These are phyloP conservation scores for Propsilocerus akamusi DNA, from an alignment of 1,140 invertebrate genomes.

Conservation along the genomic window DNA sequence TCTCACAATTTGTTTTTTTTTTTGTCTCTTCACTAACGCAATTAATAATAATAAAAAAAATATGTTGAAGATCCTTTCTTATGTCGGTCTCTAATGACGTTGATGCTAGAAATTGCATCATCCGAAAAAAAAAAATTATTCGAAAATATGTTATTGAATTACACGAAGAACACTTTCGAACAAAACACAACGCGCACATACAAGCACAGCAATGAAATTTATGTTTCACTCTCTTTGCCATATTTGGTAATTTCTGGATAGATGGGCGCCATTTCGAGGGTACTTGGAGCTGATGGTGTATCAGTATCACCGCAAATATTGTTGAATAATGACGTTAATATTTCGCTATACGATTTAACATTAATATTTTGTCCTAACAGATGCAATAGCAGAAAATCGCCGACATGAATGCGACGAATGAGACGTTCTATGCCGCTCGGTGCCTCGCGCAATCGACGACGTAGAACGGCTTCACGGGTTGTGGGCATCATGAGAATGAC, in stretches of 20 bases:
- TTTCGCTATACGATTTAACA: slow-evolving; percentile 54
- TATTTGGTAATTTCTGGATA: slow-evolving; percentile 59
- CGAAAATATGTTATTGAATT: no score
- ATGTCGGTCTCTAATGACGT: no score
- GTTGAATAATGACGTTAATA: slow-evolving; percentile 41
- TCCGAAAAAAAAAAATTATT: no score
- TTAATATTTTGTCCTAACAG: slow-evolving; percentile 72
- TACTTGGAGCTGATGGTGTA: slow-evolving; percentile 64
- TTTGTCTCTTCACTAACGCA: no score
- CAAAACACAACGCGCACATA: no score
- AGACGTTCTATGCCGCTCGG: slow-evolving; percentile 48
- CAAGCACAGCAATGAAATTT: no score
- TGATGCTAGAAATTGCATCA: no score
- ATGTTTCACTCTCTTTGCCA: slow-evolving; percentile 64
- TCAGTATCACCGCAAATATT: slow-evolving; percentile 40
- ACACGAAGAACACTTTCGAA: no score
- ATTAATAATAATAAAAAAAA: no score
- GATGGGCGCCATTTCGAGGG: slow-evolving; percentile 64
- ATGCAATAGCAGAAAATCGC: slow-evolving; percentile 67
- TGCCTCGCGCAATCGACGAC: slow-evolving; percentile 53
- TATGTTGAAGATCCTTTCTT: no score
- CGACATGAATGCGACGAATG: slow-evolving; percentile 60
- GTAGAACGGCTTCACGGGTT: slow-evolving; percentile 59
- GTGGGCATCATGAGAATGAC: slow-evolving; percentile 59
- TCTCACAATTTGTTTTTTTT: no score